Conservation (phyloP, 1,140 invertebrate species). For the Eciton burchellii region DNA sequence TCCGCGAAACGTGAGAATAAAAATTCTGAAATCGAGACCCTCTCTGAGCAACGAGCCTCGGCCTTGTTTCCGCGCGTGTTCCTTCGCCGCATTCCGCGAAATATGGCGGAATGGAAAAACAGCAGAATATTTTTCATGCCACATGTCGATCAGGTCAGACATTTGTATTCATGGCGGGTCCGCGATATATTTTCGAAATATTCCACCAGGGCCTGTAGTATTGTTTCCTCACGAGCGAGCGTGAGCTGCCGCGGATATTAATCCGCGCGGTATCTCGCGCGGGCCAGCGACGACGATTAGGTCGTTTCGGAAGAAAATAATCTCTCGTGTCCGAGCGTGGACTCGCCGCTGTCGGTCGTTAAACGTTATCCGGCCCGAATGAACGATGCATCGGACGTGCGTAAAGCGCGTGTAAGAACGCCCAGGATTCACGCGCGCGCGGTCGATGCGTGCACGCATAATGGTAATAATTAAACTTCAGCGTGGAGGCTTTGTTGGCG, state of each 20-base stretch:
- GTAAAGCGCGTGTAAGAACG: slow-evolving; percentile 49
- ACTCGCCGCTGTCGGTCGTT: neutral
- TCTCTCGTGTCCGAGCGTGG: neutral
- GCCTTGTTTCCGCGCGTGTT: slow-evolving; percentile 40
- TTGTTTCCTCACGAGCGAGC: slow-evolving; percentile 18
- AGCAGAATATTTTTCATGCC: slow-evolving; percentile 58
- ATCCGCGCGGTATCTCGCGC: neutral
- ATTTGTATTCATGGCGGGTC: slow-evolving; percentile 52
- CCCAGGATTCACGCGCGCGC: slow-evolving; percentile 14
- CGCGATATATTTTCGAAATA: slow-evolving; percentile 54
- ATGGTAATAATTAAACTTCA: slow-evolving; percentile 55
- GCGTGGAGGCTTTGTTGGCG: slow-evolving; percentile 11
- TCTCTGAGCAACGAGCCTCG: slow-evolving; percentile 19
- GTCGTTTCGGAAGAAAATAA: slow-evolving; percentile 12
- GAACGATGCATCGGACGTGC: slow-evolving; percentile 23
- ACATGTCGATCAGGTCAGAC: slow-evolving; percentile 55
- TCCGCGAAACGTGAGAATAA: slow-evolving; percentile 35
- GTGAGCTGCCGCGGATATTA: slow-evolving; percentile 37
- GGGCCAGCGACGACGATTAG: slow-evolving; percentile 23
- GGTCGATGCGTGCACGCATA: neutral
- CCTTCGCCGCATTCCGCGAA: slow-evolving; percentile 47
- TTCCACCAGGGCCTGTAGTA: slow-evolving; percentile 27
- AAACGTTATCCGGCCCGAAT: slow-evolving; percentile 12
- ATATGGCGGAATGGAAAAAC: slow-evolving; percentile 51
- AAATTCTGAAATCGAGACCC: too few relatives aligned